Evolutionary conservation across 2,888 invertebrate genomes (phyloP).

Genomic region (Mechanitis messenoides): DNA sequence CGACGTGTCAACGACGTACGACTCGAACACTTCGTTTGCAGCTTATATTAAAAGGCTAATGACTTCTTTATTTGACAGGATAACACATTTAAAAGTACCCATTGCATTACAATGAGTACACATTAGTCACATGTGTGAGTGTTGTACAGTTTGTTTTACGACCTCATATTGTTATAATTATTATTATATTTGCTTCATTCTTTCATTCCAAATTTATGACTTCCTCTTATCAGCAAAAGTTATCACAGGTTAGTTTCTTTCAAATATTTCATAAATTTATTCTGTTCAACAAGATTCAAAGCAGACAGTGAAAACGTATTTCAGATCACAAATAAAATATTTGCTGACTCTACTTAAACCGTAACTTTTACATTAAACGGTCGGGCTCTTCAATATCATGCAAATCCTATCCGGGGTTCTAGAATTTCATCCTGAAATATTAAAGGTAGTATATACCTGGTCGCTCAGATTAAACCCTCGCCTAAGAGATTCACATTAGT

Average conservation of each 20-base stretch:
- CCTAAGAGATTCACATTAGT: conserved; percentile 30
- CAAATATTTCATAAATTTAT: too few species aligned
- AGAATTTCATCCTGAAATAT: conserved; percentile 47
- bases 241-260: too few species aligned
- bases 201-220: not conserved
- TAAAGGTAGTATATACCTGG: conserved; percentile 52
- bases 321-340: not conserved
- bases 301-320: too few species aligned
- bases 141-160: not conserved
- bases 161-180: too few species aligned
- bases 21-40: conserved; percentile 5
- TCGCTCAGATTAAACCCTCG: conserved; percentile 29
- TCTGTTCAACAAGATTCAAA: too few species aligned
- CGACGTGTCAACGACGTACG: conserved; percentile 18
- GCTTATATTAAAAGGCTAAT: conserved; percentile 8
- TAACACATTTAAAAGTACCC: not conserved
- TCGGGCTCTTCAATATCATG: conserved; percentile 51
- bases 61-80: conserved; percentile 9
- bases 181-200: too few species aligned
- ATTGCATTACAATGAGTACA: not conserved
- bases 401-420: conserved; percentile 43
- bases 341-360: conserved; percentile 6
- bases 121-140: not conserved
- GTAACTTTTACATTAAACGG: conserved; percentile 22
- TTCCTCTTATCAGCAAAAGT: not conserved